Percentiles rank a stretch among this genome's conserved stretches.
Conservation (phyloP, 2,888 invertebrate genomes). For the Temnothorax ravouxi region DNA sequence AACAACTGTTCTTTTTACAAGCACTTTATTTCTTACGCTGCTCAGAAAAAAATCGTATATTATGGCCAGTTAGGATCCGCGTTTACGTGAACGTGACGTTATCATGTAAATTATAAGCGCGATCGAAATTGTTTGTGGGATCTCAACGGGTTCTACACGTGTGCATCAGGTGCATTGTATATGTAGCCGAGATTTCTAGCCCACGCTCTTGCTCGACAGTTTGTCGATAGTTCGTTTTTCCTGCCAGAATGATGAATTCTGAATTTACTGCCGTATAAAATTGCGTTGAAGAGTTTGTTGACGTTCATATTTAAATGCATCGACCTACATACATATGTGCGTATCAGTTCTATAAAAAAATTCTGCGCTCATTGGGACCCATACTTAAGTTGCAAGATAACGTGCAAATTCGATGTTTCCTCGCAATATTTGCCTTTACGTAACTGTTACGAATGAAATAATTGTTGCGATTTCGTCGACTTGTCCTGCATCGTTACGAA, state of each 20-base stretch:
- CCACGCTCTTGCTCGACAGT: slow-evolving; percentile 45
- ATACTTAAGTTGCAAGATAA: neutral
- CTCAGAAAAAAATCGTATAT: neutral
- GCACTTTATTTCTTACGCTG: slow-evolving; percentile 6
- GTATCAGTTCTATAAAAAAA: neutral
- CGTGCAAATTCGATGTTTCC: neutral
- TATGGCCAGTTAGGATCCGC: neutral
- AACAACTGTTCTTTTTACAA: neutral
- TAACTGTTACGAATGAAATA: slow-evolving; percentile 11
- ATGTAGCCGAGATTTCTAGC: slow-evolving; percentile 43
- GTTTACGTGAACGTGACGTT: neutral
- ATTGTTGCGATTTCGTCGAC: slow-evolving; percentile 7
- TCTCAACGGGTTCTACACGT: slow-evolving; percentile 9
- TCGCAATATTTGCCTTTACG: neutral
- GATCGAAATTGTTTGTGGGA: slow-evolving; percentile 25
- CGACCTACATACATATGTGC: neutral
- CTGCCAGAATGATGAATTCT: slow-evolving; percentile 42
- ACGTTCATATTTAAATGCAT: neutral
- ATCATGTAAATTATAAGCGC: slow-evolving; percentile 21
- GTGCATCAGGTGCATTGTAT: slow-evolving; percentile 31
- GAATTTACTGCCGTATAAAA: slow-evolving; percentile 46
- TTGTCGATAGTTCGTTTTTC: slow-evolving; percentile 53
- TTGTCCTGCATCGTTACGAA: neutral
- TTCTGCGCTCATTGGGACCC: neutral
- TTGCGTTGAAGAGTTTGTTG: slow-evolving; percentile 21